A percentile compares a stretch with the other conserved stretches of the same genome.
phyloP scores from a whole-genome alignment of 2,888 invertebrate species.

The Nephrotoma flavescens region DNA sequence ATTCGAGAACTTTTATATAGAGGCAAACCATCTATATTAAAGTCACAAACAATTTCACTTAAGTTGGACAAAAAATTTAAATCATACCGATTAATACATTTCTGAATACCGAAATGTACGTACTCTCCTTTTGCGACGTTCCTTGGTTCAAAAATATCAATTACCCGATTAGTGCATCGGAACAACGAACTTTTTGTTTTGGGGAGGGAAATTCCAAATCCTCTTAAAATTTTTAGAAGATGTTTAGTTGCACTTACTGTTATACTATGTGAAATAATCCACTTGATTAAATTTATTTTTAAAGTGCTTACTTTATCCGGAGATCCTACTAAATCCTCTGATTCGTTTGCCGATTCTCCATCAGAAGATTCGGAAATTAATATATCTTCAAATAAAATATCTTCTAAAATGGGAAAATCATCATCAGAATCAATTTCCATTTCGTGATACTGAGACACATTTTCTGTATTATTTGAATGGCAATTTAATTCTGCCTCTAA shows the following conservation, averaged over 20 bases:
- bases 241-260: neutral
- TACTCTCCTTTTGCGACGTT: neutral
- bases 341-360: neutral
- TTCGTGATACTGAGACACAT: no score
- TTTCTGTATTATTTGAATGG: no score
- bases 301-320: neutral
- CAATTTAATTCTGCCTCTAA: no score
- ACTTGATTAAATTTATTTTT: neutral
- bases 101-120: neutral
- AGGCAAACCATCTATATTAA: neutral
- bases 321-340: neutral
- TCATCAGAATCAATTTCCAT: neutral
- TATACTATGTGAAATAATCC: neutral
- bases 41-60: neutral
- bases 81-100: neutral
- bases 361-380: neutral
- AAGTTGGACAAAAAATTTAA: neutral
- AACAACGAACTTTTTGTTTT: neutral
- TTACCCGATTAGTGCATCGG: neutral
- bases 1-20: neutral
- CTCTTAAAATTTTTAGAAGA: neutral
- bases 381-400: neutral
- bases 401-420: neutral
- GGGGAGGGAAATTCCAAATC: neutral
- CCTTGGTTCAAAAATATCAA: neutral